These are phyloP conservation scores for Mohoua ochrocephala DNA, from an alignment of 2,113 vertebrate genomes.

Conservation along the genomic window DNA sequence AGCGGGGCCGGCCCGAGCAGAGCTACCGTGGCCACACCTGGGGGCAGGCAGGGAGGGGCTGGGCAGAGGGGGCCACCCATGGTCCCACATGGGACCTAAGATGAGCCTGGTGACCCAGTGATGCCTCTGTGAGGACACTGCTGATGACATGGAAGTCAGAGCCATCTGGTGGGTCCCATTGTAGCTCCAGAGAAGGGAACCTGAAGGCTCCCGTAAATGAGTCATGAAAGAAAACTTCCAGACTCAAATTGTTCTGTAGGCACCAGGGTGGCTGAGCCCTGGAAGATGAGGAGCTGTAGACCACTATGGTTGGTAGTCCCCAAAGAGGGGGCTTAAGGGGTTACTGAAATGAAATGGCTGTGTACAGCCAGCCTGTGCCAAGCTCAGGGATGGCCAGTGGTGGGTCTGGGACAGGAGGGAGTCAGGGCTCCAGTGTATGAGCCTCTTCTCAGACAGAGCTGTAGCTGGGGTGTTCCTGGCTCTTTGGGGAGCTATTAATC, in stretches of 20 bases:
- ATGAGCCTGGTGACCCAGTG: not conserved
- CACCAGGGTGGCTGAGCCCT: not conserved
- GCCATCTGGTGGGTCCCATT: rapidly evolving
- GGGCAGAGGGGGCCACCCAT: not conserved
- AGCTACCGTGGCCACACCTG: rapidly evolving
- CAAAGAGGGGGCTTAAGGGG: not conserved
- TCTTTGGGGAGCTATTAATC: not conserved
- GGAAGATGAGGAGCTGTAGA: not conserved
- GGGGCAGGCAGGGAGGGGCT: rapidly evolving
- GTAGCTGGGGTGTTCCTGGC: not conserved
- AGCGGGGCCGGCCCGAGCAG: rapidly evolving
- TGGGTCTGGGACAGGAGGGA: rapidly evolving
- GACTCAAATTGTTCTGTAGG: not conserved
- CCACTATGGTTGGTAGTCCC: not conserved
- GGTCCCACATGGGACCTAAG: not conserved
- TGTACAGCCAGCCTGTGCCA: rapidly evolving
- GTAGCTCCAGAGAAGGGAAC: not conserved
- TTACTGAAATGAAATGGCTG: not conserved
- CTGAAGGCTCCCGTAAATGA: rapidly evolving
- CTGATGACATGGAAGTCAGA: not conserved
- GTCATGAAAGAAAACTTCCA: not conserved
- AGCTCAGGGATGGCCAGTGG: rapidly evolving
- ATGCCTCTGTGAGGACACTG: not conserved
- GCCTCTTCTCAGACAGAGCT: not conserved
- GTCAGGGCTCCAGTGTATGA: not conserved